A percentile compares a stretch with the other conserved stretches of the same genome.
Conservation (phyloP, 2,888 invertebrate species). For the Cynaeus angustus region DNA sequence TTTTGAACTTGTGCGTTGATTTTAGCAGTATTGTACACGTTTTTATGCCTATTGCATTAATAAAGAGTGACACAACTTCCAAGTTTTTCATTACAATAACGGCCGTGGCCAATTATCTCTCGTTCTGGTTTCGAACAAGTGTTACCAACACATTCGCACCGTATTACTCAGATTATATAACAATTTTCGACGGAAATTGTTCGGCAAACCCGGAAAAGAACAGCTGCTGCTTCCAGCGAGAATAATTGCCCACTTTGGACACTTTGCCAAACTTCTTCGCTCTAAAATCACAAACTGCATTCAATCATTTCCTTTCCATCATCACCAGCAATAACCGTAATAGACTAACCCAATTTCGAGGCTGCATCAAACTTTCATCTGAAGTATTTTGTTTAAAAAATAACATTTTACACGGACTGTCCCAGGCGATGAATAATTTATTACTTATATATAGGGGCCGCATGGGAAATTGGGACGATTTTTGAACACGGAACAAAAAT, state of each 20-base stretch:
- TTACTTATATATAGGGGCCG: constrained; percentile 9
- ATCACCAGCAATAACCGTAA: constrained; percentile 36
- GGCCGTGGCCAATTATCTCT: background rate
- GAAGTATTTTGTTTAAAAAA: constrained; percentile 30
- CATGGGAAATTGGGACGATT: constrained; percentile 27
- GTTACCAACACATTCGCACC: constrained; percentile 2
- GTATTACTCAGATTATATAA: constrained; percentile 34
- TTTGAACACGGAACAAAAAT: background rate
- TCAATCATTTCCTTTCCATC: constrained; percentile 8
- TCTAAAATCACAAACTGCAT: constrained; percentile 2
- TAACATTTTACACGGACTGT: constrained; percentile 18
- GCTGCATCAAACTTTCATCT: constrained; percentile 36
- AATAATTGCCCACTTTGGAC: constrained; percentile 20
- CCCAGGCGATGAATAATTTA: constrained; percentile 29
- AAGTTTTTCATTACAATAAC: background rate
- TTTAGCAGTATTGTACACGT: constrained; percentile 44
- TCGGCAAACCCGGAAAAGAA: constrained; percentile 5
- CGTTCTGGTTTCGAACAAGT: constrained; percentile 5
- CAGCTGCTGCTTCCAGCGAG: background rate
- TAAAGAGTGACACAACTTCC: constrained; percentile 47
- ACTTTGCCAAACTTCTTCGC: background rate
- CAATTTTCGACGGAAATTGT: constrained; percentile 40
- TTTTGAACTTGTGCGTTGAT: constrained; percentile 35
- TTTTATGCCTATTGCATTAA: constrained; percentile 50
- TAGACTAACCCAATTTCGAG: constrained; percentile 37